A percentile compares a stretch with the other conserved stretches of the same genome.
Evolutionary conservation across 2,888 invertebrate genomes (phyloP).

Genomic region (Branchinecta sandiegonensis): DNA sequence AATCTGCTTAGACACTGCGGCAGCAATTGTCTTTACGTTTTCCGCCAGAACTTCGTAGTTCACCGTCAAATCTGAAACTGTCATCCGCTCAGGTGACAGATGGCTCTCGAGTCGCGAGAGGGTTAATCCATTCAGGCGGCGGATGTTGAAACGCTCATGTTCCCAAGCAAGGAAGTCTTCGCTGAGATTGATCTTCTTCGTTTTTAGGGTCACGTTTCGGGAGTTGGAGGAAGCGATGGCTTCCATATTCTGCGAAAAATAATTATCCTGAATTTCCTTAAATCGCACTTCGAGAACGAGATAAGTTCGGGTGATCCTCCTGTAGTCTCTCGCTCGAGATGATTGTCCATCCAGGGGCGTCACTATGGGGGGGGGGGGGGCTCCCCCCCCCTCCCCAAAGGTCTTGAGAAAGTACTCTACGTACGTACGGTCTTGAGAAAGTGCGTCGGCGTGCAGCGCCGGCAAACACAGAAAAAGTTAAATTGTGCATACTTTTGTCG

Average conservation of each 20-base stretch:
- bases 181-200: constrained; percentile 88
- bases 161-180: constrained; percentile 89
- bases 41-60: neutral
- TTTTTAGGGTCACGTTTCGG: neutral
- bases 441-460: too few species aligned
- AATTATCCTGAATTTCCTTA: neutral
- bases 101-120: constrained; percentile 54
- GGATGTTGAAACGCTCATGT: constrained; percentile 87
- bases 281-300: too few species aligned
- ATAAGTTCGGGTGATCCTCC: too few species aligned
- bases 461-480: too few species aligned
- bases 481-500: too few species aligned
- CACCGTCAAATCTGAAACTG: constrained; percentile 33
- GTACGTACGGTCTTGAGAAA: too few species aligned
- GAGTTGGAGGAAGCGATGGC: neutral
- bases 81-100: neutral
- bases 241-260: neutral
- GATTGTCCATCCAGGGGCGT: too few species aligned
- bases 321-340: too few species aligned
- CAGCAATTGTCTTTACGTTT: constrained; percentile 27
- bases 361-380: too few species aligned
- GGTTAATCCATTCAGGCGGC: constrained; percentile 79
- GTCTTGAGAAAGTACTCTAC: too few species aligned
- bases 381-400: too few species aligned
- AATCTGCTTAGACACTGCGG: constrained; percentile 25